These are phyloP conservation scores for Drosophila affinis DNA, from an alignment of 2,888 invertebrate genomes.

Conservation along the genomic window DNA sequence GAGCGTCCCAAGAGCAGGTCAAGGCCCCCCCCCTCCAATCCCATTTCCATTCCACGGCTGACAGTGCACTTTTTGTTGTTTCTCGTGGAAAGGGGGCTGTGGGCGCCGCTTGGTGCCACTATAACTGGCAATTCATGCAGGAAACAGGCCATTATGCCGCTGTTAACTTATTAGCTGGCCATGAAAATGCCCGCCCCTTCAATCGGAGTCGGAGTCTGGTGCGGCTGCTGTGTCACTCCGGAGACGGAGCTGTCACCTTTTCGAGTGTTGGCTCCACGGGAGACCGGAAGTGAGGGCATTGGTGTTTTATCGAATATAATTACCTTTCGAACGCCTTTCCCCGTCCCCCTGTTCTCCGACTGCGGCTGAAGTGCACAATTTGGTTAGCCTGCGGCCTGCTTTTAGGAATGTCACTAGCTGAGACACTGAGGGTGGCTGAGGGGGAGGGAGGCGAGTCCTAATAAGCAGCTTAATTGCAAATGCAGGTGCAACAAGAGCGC, in stretches of 20 bases:
- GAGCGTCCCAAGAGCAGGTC: neutral
- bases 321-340: conserved; percentile 40
- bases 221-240: conserved; percentile 54
- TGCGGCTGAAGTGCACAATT: neutral
- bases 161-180: conserved; percentile 79
- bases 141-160: conserved; percentile 81
- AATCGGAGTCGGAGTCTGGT: conserved; percentile 4
- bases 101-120: conserved; percentile 20
- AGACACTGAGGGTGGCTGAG: neutral
- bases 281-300: conserved; percentile 62
- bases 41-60: conserved; percentile 12
- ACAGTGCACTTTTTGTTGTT: conserved; percentile 37
- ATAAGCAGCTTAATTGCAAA: conserved; percentile 73
- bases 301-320: conserved; percentile 65
- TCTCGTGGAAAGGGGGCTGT: neutral
- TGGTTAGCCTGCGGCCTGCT: conserved; percentile 31
- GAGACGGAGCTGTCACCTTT: conserved; percentile 60
- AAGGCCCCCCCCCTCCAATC: neutral
- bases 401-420: too few species aligned
- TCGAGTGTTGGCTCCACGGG: conserved; percentile 44
- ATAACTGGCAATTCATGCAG: conserved; percentile 82
- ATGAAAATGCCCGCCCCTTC: conserved; percentile 60
- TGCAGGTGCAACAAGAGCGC: conserved; percentile 55
- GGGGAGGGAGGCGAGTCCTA: neutral
- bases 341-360: neutral